Percentiles rank a stretch among this genome's conserved stretches.
phyloP scores from a whole-genome alignment of 1,140 invertebrate genomes.

The Heliconius eleuchia region DNA sequence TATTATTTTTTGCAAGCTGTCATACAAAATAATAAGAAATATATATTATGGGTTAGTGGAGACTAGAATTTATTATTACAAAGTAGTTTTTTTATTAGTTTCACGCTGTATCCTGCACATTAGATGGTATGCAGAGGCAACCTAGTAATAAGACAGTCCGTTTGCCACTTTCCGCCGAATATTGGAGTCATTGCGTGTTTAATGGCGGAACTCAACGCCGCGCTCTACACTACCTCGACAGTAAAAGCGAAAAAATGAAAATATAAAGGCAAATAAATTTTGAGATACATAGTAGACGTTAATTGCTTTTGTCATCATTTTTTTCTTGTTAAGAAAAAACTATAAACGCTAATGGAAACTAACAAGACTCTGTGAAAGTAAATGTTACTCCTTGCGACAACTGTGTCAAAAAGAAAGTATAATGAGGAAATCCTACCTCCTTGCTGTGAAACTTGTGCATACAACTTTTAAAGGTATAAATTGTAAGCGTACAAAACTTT shows the following conservation, averaged over 20 bases:
- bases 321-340: background rate
- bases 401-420: background rate
- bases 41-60: too few relatives aligned
- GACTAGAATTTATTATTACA: background rate
- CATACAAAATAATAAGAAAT: too few relatives aligned
- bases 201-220: too few relatives aligned
- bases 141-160: too few relatives aligned
- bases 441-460: background rate
- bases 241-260: too few relatives aligned
- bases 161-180: too few relatives aligned
- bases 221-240: too few relatives aligned
- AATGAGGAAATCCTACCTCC: background rate
- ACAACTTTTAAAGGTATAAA: background rate
- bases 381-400: background rate
- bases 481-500: background rate
- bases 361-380: background rate
- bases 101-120: too few relatives aligned
- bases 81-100: too few relatives aligned
- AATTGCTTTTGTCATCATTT: background rate
- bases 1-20: background rate
- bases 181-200: too few relatives aligned
- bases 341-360: background rate
- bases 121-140: too few relatives aligned
- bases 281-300: background rate
- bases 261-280: too few relatives aligned